These are phyloP conservation scores for Perognathus longimembris DNA, from an alignment of 2,113 vertebrate species.

Conservation along the genomic window DNA sequence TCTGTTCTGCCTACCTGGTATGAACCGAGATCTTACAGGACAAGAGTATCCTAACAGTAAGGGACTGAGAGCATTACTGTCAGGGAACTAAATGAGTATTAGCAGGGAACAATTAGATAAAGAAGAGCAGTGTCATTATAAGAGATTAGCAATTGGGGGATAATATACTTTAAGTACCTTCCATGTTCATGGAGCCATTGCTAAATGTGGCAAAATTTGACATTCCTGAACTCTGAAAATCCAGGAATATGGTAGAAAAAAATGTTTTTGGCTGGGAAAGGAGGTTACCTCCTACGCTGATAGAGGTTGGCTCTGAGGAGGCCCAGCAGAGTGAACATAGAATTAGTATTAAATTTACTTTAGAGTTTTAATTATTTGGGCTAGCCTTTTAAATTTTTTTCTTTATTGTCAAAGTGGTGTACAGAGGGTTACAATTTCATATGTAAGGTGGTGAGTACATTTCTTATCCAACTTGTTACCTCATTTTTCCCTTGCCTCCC, in stretches of 20 bases:
- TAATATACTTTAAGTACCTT: background rate
- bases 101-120: background rate
- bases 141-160: background rate
- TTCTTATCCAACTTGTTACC: too few species aligned
- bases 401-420: too few species aligned
- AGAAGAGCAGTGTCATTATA: background rate
- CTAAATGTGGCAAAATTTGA: background rate
- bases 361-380: slow-evolving; percentile 18
- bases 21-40: slow-evolving; percentile 9
- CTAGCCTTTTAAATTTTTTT: too few species aligned
- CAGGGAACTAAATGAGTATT: background rate
- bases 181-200: background rate
- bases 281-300: background rate
- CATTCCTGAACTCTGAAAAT: background rate
- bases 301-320: background rate
- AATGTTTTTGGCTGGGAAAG: slow-evolving; percentile 16
- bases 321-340: background rate
- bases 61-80: background rate
- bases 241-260: background rate
- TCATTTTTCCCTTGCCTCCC: too few species aligned
- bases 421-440: too few species aligned
- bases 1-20: background rate
- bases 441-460: too few species aligned
- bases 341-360: slow-evolving; percentile 32
- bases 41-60: background rate